These are phyloP conservation scores for Hippocampus comes DNA, from an alignment of 2,113 vertebrate genomes.

Conservation along the genomic window DNA sequence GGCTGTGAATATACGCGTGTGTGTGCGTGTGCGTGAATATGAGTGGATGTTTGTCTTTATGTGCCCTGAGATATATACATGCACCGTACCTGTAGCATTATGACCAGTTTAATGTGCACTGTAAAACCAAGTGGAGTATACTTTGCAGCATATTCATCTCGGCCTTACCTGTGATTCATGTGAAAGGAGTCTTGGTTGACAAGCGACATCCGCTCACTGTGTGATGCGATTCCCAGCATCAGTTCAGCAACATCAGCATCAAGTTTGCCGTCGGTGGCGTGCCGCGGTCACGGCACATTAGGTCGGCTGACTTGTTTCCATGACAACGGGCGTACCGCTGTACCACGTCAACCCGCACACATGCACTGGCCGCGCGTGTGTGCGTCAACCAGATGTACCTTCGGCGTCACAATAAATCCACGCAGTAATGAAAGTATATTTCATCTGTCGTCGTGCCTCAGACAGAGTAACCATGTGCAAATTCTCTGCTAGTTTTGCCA, in stretches of 20 bases:
- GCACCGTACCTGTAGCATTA: too few relatives aligned
- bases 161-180: constrained; percentile 12
- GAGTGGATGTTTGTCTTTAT: too few relatives aligned
- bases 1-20: too few relatives aligned
- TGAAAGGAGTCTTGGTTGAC: not conserved
- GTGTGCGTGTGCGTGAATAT: too few relatives aligned
- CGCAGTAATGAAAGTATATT: constrained; percentile 7
- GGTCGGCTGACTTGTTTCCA: constrained; percentile 68
- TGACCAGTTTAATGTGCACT: too few relatives aligned
- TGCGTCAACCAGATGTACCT: not conserved
- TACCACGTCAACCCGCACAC: constrained; percentile 41
- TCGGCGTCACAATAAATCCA: not conserved
- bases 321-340: constrained; percentile 57
- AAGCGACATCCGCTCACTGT: not conserved
- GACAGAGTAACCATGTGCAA: constrained; percentile 45
- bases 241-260: not conserved
- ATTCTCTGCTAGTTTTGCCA: constrained; percentile 45
- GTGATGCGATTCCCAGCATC: not conserved
- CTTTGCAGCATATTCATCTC: not conserved
- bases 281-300: constrained; percentile 40
- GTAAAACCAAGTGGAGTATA: constrained; percentile 1
- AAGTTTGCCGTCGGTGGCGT: constrained; percentile 29
- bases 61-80: too few relatives aligned
- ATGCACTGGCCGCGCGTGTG: not conserved
- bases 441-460: constrained; percentile 18